Base-by-base conservation (phyloP, 2,113 vertebrate genomes). In the Halcyon senegalensis region DNA sequence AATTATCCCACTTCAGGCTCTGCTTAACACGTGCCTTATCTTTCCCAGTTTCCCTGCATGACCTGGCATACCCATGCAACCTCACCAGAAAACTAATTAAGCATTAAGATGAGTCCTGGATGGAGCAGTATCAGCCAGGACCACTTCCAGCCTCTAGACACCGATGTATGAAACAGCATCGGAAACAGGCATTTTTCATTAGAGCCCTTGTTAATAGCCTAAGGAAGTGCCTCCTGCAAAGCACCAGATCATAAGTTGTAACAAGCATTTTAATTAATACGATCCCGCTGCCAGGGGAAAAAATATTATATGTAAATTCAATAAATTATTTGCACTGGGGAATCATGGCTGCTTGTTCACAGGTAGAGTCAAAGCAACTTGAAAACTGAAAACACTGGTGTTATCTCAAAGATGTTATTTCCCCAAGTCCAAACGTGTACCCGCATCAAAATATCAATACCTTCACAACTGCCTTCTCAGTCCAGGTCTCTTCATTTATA, bases 181-280 rank as follows among this genome's bases (percentile, higher is more conserved):
- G 13, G 82, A 90, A 95, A 69, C 46, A 5, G 2, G 12, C 2
- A 1, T n/a, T 88, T 86, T 39, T 62, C 68, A 68, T 58, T 75
- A 43, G 46, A 64, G 88, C 73, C 79, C 39, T 88, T 14, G 33
- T 58, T 84, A 89, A 93, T 25, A 89, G 85, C 95, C 93, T 74
- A 5, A 83, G 94, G 93, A 93, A 83, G 84, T 2, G 75, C 67
- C 90, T 94, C 75, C 90, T 83, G 67, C 85, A 30, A 68, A 50
- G 48, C 3, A 93, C 62, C 90, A 84, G 72, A 90, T 84, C 82
- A 39, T 9, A 79, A 89, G 69, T 41, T 37, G 23, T 76, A 91
- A 94, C 44, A 37, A 96, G 56, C 33, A n/a, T 77, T 87, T 91
- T 96, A 96, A 96, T 95, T 94, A 95, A 90, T 63, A 80, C 25